These are phyloP conservation scores for Microctonus hyperodae DNA, from an alignment of 2,888 invertebrate species.

Conservation along the genomic window DNA sequence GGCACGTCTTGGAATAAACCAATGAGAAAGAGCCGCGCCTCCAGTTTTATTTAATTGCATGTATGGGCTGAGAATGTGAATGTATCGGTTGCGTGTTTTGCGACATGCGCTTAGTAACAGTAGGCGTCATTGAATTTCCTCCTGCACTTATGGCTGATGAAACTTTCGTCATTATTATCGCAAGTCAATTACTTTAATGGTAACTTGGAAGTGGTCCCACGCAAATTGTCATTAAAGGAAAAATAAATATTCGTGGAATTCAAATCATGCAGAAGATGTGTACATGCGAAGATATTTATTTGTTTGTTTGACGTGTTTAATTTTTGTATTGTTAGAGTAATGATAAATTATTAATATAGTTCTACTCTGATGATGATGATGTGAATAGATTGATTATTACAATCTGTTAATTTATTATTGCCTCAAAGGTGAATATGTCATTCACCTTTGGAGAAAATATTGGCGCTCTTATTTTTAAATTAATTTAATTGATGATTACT, in stretches of 20 bases:
- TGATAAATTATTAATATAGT: too few relatives aligned
- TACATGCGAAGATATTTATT: too few relatives aligned
- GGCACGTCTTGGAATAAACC: conserved; percentile 50
- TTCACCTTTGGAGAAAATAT: too few relatives aligned
- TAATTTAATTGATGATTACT: background rate
- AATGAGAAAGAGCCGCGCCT: conserved; percentile 41
- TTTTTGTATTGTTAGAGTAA: too few relatives aligned
- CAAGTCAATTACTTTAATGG: background rate
- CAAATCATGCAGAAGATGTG: too few relatives aligned
- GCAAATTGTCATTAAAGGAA: background rate
- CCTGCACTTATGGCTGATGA: conserved; percentile 5
- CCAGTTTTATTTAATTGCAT: background rate
- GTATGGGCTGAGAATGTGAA: conserved; percentile 10
- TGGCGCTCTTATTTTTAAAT: too few relatives aligned
- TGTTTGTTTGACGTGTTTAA: too few relatives aligned
- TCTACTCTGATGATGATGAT: too few relatives aligned
- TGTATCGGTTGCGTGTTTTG: background rate
- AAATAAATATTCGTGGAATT: background rate
- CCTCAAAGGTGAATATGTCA: too few relatives aligned
- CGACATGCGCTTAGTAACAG: background rate
- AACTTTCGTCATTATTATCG: conserved; percentile 8
- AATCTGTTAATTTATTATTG: too few relatives aligned
- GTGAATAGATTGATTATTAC: too few relatives aligned
- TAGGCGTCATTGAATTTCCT: conserved; percentile 1
- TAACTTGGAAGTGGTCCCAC: background rate